Conservation (phyloP, 2,797 vertebrate species). For the Poeciliopsis gracilis region DNA sequence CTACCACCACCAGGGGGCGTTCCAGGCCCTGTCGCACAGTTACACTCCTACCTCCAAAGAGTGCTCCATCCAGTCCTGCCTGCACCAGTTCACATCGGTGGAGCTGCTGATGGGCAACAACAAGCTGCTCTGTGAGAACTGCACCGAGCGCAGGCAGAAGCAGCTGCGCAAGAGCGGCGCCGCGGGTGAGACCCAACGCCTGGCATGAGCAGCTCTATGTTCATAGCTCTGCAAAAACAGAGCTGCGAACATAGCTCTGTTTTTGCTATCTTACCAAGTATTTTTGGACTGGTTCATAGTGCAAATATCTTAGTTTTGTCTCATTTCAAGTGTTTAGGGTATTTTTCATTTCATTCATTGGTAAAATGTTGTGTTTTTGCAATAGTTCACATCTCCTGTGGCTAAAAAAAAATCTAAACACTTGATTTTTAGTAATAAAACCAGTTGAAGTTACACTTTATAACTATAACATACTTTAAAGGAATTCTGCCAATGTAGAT, state of each 20-base stretch:
- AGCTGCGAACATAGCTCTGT: too few species aligned
- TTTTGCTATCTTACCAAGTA: too few species aligned
- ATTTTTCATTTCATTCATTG: too few species aligned
- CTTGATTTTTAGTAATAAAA: background rate
- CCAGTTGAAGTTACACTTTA: too few species aligned
- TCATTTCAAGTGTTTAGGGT: too few species aligned
- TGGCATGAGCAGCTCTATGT: background rate
- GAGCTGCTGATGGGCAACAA: constrained; percentile 98
- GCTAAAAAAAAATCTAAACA: background rate
- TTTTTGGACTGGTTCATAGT: too few species aligned
- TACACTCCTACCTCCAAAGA: constrained; percentile 94
- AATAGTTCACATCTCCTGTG: too few species aligned
- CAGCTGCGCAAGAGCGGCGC: constrained; percentile 81
- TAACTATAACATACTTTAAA: too few species aligned
- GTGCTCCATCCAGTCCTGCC: constrained; percentile 97
- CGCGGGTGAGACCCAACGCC: constrained; percentile 76
- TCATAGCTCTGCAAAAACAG: too few species aligned
- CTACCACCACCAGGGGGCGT: constrained; percentile 86
- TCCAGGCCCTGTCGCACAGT: constrained; percentile 93
- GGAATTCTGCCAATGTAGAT: too few species aligned
- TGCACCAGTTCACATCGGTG: constrained; percentile 96
- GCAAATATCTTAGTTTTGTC: too few species aligned
- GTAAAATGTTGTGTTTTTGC: too few species aligned
- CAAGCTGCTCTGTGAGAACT: constrained; percentile 95
- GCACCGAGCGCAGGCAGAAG: constrained; percentile 87